Evolutionary conservation across 2,797 vertebrate genomes (phyloP), one percentile per base, ranked within the genome.

Genomic region (Ctenopoma kingsleyae): DNA sequence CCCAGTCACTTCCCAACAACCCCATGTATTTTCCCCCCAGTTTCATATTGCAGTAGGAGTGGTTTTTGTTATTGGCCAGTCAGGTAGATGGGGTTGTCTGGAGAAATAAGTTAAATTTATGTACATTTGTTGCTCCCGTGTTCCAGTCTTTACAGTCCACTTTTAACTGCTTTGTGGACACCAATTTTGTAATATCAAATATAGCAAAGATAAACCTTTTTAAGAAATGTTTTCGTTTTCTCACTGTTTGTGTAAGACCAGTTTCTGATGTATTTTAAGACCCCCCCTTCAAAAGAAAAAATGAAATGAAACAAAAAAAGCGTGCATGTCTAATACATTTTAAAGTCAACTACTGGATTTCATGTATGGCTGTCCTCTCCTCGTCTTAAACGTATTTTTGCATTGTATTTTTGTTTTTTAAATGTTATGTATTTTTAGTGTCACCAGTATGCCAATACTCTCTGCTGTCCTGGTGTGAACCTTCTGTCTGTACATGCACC

Each of bases 271-370:
- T 93, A 93, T 94, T 94, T 92, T 91, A 92, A 91, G 80, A 85
- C 61, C 70, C 72, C 55, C 59, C 69, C 68, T 60, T 80, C 48
- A 65, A 89, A 84, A 78, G 58, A 61, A 81, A 76, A 78, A 78
- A 6, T 10, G 64, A 56, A 87, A 87, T 58, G 30, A 87, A 88
- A 89, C 78, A 87, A 92, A 89, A 92, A 89, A 44, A 93, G 89
- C 89, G 88, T 91, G 93, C 94, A 95, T 93, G 94, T 93, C 90
- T 92, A 89, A 87, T 92, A 90, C 93, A 93, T 95, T 94, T 94
- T 89, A 94, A 94, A 93, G 92, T 95, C 91, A 91, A 94, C 85
- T 93, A 94, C 93, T 94, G 93, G 93, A 93, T 91, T 92, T 93
- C 87, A 93, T 87, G 87, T 93, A 91, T 84, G 89, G 82, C 85